These are phyloP conservation scores for Bubalus kerabau DNA, from an alignment of 2,113 vertebrate species.

Conservation along the genomic window DNA sequence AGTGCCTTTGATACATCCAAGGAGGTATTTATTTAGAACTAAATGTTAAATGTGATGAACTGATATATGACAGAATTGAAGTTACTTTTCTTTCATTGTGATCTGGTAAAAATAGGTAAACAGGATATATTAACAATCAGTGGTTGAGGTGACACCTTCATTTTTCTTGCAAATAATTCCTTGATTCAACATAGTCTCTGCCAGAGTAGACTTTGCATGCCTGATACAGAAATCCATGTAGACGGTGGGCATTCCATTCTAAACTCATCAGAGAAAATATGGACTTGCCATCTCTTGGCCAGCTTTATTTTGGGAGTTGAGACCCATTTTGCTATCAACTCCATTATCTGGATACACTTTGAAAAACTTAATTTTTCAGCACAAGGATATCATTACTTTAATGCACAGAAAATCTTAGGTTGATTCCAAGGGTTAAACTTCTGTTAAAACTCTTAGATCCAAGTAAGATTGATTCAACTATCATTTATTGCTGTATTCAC, in stretches of 20 bases:
- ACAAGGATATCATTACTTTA: not conserved
- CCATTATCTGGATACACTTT: not conserved
- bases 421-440: conserved; percentile 12
- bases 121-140: not conserved
- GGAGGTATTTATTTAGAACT: not conserved
- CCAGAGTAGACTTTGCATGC: not conserved
- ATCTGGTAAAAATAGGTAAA: not conserved
- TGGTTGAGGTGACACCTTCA: not conserved
- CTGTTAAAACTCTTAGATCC: not conserved
- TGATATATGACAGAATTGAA: not conserved
- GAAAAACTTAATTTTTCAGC: not conserved
- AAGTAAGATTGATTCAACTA: not conserved
- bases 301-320: not conserved
- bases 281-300: not conserved
- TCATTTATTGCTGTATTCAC: not conserved
- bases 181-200: not conserved
- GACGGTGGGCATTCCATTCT: not conserved
- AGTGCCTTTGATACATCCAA: not conserved
- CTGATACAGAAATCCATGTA: not conserved
- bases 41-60: not conserved
- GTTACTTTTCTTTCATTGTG: not conserved
- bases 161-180: not conserved
- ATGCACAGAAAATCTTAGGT: not conserved
- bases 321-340: not conserved
- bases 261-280: not conserved